Evolutionary conservation across 2,113 vertebrate species (phyloP).

Genomic region (Perca schrenkii): DNA sequence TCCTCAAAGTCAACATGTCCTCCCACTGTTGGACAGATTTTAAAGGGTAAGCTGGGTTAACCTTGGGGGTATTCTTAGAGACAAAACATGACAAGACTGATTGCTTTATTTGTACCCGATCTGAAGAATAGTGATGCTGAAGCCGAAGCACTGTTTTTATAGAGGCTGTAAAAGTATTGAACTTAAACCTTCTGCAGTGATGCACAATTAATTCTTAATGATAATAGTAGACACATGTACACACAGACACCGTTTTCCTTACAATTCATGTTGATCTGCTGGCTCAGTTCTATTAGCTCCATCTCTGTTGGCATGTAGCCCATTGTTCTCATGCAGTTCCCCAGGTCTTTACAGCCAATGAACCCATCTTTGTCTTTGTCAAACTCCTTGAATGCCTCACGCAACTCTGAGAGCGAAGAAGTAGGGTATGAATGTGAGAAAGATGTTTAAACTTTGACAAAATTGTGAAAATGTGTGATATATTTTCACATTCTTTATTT

Average conservation of each 20-base stretch:
- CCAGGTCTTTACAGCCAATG: conserved; percentile 97
- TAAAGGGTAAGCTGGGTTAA: neutral
- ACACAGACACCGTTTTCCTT: conserved; percentile 70
- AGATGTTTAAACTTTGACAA: neutral
- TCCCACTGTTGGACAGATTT: conserved; percentile 86
- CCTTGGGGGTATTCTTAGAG: neutral
- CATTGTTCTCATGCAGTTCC: conserved; percentile 99
- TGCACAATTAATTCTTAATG: neutral
- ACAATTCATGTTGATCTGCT: conserved; percentile 99
- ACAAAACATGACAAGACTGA: neutral
- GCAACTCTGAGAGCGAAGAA: conserved; percentile 85
- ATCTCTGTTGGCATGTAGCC: conserved; percentile 99
- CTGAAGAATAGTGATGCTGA: neutral
- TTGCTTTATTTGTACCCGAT: neutral
- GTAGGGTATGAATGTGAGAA: neutral
- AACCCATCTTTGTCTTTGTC: conserved; percentile 98
- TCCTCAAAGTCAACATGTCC: conserved; percentile 99
- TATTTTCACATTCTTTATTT: neutral
- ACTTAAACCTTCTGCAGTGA: neutral
- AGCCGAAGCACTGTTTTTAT: neutral
- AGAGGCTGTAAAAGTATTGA: neutral
- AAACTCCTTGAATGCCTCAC: conserved; percentile 96
- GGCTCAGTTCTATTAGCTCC: conserved; percentile 98
- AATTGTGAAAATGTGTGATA: neutral
- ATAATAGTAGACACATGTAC: neutral